A percentile compares a stretch with the other conserved stretches of the same genome.
phyloP scores from a whole-genome alignment of 2,888 invertebrate genomes.

The Tenodera sinensis region DNA sequence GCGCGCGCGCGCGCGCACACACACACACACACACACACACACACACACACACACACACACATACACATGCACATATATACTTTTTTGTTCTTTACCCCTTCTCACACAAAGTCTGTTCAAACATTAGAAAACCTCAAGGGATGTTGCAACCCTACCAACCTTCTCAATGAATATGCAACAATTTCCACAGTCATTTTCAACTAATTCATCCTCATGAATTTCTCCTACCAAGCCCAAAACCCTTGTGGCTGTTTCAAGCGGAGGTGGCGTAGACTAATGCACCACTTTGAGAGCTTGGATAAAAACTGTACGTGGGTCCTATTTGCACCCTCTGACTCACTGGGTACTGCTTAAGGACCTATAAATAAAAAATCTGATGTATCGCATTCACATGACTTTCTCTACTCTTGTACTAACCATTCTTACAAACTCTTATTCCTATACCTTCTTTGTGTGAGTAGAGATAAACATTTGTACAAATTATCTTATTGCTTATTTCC shows the following conservation, averaged over 20 bases:
- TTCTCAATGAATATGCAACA: background rate
- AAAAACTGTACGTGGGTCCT: background rate
- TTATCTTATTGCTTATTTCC: no score
- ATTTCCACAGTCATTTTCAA: background rate
- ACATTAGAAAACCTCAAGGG: background rate
- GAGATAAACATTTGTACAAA: no score
- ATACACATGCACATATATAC: background rate
- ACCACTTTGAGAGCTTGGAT: background rate
- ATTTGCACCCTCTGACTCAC: background rate
- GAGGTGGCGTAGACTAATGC: background rate
- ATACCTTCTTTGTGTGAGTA: no score
- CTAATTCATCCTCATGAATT: background rate
- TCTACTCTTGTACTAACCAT: no score
- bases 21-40: background rate
- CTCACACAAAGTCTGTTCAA: background rate
- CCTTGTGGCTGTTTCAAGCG: background rate
- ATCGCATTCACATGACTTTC: no score
- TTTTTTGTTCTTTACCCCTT: background rate
- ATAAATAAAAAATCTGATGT: no score
- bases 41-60: background rate
- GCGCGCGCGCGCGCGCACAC: no score
- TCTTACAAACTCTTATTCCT: no score
- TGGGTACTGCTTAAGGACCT: no score
- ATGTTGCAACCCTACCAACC: background rate
- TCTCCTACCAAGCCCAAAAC: background rate